phyloP scores from a whole-genome alignment of 2,113 vertebrate genomes.

The Nasalis larvatus region DNA sequence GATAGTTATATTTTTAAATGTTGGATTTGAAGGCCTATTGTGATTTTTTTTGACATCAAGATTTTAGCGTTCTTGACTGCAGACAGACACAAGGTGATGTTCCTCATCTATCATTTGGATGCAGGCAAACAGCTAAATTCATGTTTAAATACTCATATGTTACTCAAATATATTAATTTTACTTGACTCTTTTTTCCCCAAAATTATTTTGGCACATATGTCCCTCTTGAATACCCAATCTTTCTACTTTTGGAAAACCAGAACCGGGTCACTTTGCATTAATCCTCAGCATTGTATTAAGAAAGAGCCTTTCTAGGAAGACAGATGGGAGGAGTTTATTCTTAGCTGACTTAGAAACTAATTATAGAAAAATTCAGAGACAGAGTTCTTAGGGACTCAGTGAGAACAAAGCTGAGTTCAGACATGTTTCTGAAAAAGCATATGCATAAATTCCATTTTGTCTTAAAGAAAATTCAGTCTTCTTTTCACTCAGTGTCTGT shows the following conservation, averaged over 20 bases:
- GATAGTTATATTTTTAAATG: background rate
- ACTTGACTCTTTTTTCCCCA: background rate
- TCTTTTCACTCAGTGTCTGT: slow-evolving; percentile 20
- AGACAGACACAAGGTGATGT: background rate
- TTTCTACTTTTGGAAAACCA: slow-evolving; percentile 2
- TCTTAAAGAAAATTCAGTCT: slow-evolving; percentile 14
- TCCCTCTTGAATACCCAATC: background rate
- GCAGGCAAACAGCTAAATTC: background rate
- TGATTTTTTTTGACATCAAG: background rate
- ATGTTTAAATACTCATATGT: background rate
- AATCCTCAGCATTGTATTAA: background rate
- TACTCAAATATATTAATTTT: background rate
- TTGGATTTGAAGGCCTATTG: background rate
- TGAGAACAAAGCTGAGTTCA: background rate
- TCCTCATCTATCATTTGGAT: background rate
- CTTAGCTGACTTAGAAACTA: slow-evolving; percentile 31
- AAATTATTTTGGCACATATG: background rate
- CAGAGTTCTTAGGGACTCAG: background rate
- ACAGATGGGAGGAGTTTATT: background rate
- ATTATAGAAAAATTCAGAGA: slow-evolving; percentile 40
- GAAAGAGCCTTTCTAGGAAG: slow-evolving; percentile 20
- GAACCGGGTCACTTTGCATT: background rate
- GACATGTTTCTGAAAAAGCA: slow-evolving; percentile 21
- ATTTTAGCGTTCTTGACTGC: background rate
- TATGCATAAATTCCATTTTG: background rate